Evolutionary conservation across 2,113 vertebrate species (phyloP).

Genomic region (Spheniscus mendiculus): DNA sequence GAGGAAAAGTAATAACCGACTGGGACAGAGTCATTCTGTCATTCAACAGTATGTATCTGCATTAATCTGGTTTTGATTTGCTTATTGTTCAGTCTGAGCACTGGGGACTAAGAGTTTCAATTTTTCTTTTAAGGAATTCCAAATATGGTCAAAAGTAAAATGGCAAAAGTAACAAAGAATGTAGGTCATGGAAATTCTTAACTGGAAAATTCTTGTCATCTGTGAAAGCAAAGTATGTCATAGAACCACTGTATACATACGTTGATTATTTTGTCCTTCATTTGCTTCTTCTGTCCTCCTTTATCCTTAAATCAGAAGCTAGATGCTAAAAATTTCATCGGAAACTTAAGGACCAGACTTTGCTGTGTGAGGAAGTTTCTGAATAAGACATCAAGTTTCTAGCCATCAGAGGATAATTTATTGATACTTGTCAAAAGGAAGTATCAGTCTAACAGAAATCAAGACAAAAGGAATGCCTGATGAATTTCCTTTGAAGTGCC

Average conservation of each 20-base stretch:
- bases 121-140: constrained; percentile 47
- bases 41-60: constrained; percentile 34
- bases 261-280: constrained; percentile 66
- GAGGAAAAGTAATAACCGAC: constrained; percentile 44
- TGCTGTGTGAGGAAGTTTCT: constrained; percentile 77
- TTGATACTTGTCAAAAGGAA: constrained; percentile 91
- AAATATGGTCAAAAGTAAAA: constrained; percentile 60
- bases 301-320: constrained; percentile 59
- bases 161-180: constrained; percentile 18
- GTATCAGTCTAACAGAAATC: constrained; percentile 84
- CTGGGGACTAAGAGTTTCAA: neutral
- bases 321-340: constrained; percentile 71
- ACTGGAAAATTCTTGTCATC: neutral
- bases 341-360: constrained; percentile 72
- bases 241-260: neutral
- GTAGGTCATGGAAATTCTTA: constrained; percentile 31
- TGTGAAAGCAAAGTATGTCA: constrained; percentile 6
- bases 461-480: constrained; percentile 97
- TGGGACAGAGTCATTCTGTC: constrained; percentile 45
- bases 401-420: constrained; percentile 89
- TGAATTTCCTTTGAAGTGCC: constrained; percentile 96
- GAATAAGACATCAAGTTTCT: constrained; percentile 90
- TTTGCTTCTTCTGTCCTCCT: constrained; percentile 45
- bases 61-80: constrained; percentile 72
- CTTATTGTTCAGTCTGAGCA: constrained; percentile 34